These are phyloP conservation scores for Lathronympha strigana DNA, from an alignment of 2,888 invertebrate species.

Conservation along the genomic window DNA sequence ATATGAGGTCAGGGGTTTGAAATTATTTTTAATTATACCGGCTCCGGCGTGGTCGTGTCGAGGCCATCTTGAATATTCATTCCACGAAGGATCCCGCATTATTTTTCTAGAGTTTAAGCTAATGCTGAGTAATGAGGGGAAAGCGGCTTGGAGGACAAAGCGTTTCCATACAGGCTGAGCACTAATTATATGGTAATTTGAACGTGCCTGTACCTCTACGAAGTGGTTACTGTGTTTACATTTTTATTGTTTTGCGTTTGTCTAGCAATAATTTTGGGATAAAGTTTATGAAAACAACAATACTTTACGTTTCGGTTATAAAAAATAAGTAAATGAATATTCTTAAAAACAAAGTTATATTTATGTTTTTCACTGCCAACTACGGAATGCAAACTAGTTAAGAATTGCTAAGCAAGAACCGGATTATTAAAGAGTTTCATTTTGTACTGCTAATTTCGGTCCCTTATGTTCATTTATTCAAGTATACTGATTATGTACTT, in stretches of 20 bases:
- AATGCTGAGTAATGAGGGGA: slow-evolving; percentile 72
- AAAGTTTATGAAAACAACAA: background rate
- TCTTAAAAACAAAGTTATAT: no score
- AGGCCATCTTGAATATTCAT: slow-evolving; percentile 72
- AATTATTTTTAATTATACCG: slow-evolving; percentile 74
- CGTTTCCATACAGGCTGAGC: slow-evolving; percentile 50
- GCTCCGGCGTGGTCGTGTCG: slow-evolving; percentile 50
- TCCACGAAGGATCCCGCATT: slow-evolving; percentile 61
- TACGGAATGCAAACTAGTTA: no score
- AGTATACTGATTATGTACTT: no score
- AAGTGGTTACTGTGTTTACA: slow-evolving; percentile 4
- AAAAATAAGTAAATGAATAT: no score
- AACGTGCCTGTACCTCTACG: slow-evolving; percentile 3
- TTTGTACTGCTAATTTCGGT: no score
- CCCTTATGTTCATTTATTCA: no score
- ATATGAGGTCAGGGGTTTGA: slow-evolving; percentile 55
- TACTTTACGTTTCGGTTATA: no score
- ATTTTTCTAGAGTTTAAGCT: slow-evolving; percentile 71
- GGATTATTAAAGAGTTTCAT: no score
- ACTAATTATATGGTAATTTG: slow-evolving; percentile 60
- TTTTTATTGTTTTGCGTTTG: background rate
- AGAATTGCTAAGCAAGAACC: no score
- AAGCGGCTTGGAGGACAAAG: slow-evolving; percentile 50
- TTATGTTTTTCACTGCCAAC: no score
- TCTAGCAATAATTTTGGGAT: background rate